Evolutionary conservation across 2,113 vertebrate genomes (phyloP), one percentile per base, ranked within the genome.

Genomic region (Tautogolabrus adspersus): DNA sequence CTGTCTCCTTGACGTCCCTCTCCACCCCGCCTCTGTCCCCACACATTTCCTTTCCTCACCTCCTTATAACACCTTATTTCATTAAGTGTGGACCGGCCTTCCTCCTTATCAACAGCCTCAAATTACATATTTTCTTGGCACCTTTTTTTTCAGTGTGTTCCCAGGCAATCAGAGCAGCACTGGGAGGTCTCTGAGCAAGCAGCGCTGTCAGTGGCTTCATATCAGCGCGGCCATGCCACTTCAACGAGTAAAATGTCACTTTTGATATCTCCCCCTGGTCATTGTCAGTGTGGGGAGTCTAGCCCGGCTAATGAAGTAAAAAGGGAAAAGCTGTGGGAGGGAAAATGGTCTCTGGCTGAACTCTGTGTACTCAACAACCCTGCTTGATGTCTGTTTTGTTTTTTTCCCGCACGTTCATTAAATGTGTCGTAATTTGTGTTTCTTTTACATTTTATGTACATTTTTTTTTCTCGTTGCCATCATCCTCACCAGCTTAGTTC

Each of bases 261-360:
- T 80, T 83, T 88, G 85, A 92, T 88, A 84, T 82, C 88, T 87
- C 75, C 88, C 84, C 59, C 61, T 69, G 87, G 87, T 87, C 84
- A 87, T 66, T 72, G 84, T 74, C 81, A 78, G 65, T 21, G 76
- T 58, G 73, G 83, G 89, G 86, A 84, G 77, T 84, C 77, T 46
- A 67, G 86, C 81, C 82, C 22, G 8, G 64, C 79, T 91, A 90
- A 92, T 91, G 88, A 90, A 86, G 80, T 81, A 68, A 84, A 84
- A 82, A 70, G 67, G 58, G 66, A 82, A 86, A 83, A 51, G 68
- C 87, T 71, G 71, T 80, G 68, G 82, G 81, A 77, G 72, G 67
- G 73, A 59, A 83, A 82, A 78, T 63, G 52, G 77, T 77, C 73
- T 82, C 67, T 42, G 60, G 82, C 80, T 67, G 46, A 60, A 80